These are phyloP conservation scores for Leiothrix lutea DNA, from an alignment of 2,113 vertebrate genomes.

Conservation along the genomic window DNA sequence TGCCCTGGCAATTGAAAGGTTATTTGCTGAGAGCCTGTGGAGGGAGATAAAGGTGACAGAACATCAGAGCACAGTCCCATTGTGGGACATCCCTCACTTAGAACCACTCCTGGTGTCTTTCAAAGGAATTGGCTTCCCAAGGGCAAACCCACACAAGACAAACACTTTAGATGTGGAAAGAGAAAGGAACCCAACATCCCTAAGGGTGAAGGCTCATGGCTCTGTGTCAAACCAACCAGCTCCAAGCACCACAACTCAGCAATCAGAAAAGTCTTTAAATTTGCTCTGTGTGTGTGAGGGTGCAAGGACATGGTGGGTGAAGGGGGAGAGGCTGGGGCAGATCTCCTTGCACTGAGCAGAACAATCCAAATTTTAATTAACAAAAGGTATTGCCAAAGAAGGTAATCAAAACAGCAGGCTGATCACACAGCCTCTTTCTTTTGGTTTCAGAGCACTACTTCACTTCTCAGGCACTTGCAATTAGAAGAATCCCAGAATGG, in stretches of 20 bases:
- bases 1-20: background rate
- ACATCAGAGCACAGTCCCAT: background rate
- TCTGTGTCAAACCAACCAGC: background rate
- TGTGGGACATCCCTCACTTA: background rate
- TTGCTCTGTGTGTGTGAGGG: too few relatives aligned
- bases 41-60: background rate
- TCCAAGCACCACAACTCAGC: background rate
- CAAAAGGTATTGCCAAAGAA: background rate
- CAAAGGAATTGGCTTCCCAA: background rate
- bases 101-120: background rate
- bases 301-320: accelerated
- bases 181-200: background rate
- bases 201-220: background rate
- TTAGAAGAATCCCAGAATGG: background rate
- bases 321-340: background rate
- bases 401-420: background rate
- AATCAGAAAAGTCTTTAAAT: background rate
- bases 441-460: background rate
- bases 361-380: background rate
- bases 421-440: background rate
- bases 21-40: background rate
- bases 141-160: background rate
- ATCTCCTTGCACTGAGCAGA: background rate
- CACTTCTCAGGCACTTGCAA: background rate
- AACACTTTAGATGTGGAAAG: background rate